Conservation (phyloP, 2,888 invertebrate genomes). For the Nemotelus nigrinus region DNA sequence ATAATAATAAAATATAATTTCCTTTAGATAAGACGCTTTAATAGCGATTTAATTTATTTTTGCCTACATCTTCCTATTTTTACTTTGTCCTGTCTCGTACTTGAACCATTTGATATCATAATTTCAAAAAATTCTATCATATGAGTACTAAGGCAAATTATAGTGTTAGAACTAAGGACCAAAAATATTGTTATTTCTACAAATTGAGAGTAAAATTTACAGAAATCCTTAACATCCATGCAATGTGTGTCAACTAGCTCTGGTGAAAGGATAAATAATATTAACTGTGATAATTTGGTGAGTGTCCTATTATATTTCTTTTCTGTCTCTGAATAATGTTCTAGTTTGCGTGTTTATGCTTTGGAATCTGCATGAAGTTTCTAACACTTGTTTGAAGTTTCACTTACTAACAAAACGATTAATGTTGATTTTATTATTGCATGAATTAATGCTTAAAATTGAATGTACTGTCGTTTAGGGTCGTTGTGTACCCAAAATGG, state of each 20-base stretch:
- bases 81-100: neutral
- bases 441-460: no score
- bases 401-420: no score
- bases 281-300: constrained; percentile 64
- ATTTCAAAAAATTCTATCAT: neutral
- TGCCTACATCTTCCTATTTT: no score
- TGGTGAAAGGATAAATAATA: constrained; percentile 63
- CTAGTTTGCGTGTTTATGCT: neutral
- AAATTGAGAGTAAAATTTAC: constrained; percentile 54
- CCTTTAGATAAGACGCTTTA: neutral
- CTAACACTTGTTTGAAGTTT: no score
- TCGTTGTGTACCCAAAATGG: no score
- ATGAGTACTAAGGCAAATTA: constrained; percentile 47
- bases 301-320: constrained; percentile 54
- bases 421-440: no score
- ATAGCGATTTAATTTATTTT: no score
- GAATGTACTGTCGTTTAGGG: no score
- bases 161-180: constrained; percentile 20
- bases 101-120: neutral
- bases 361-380: neutral
- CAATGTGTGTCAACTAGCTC: constrained; percentile 61
- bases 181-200: constrained; percentile 38
- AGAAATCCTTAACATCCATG: constrained; percentile 63
- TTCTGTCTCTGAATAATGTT: constrained; percentile 14
- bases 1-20: neutral